Base-by-base conservation (phyloP, 37 sponge, comb jelly and placozoan species). In the Theonella swinhoei region DNA sequence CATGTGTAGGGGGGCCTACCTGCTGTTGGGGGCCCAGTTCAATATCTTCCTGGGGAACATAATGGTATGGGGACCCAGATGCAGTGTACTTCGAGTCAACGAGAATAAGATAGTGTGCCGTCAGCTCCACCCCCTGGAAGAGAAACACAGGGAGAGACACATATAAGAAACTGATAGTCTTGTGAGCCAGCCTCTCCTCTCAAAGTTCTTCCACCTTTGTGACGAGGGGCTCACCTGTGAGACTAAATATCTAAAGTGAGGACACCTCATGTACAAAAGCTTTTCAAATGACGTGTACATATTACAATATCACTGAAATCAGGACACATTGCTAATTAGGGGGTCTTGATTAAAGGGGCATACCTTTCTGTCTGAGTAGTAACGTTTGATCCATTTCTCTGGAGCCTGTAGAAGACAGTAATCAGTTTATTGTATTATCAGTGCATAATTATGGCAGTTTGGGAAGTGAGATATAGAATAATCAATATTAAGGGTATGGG, bases 341-440 rank as follows among this genome's bases (percentile, higher is more conserved):
- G n/a, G n/a, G n/a, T n/a, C n/a, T n/a, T n/a, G n/a, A n/a, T n/a
- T n/a, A n/a, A n/a, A n/a, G n/a, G n/a, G n/a, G n/a, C 34, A 28
- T 7, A 28, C 34, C 33, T 68, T 68, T 20, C 68, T 79, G 23
- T 79, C 70, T 14, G 86, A 28, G 62, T 89, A 90, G 54, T 85
- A 79, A 29, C 35, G 65, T 35, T 38, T 29, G 24, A 92, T 38
- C 93, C 93, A 92, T 9, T 70, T 43, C 69, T 92, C 90, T 34
- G 93, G 93, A 61, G 93, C 90, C 92, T 91, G 62, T 35, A 59
- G 32, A 0, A 36, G 19, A 23, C 17, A 42, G 39, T 4, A 64
- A 33, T 19, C 11, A 68, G 26, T 63, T 3, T 3, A 9, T n/a
- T n/a, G 64, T n/a, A 63, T 28, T 29, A 63, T 7, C 11, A 19